These are phyloP conservation scores for Brienomyrus longianalis DNA, from an alignment of 2,113 vertebrate species.

Conservation along the genomic window DNA sequence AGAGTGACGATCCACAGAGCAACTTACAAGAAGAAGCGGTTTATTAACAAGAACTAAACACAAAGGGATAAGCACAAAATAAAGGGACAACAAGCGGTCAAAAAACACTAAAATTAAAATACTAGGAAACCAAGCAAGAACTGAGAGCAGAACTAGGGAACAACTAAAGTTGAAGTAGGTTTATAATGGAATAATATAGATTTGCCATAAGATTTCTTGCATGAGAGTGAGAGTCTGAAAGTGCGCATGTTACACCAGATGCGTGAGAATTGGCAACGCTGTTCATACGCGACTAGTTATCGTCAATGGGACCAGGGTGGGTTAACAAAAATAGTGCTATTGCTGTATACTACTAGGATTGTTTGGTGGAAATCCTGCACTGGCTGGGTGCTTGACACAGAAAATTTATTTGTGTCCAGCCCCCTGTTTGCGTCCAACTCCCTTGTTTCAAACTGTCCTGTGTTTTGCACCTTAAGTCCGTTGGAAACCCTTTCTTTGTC, in stretches of 20 bases:
- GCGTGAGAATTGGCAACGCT: background rate
- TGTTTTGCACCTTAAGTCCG: background rate
- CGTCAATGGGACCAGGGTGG: background rate
- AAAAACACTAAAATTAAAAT: background rate
- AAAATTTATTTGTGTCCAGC: background rate
- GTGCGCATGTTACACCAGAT: background rate
- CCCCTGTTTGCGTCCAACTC: background rate
- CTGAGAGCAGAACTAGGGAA: background rate
- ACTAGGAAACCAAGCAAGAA: background rate
- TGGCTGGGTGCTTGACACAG: background rate
- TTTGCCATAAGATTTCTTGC: background rate
- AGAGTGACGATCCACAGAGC: background rate
- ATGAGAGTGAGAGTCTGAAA: too few species aligned
- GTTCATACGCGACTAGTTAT: background rate
- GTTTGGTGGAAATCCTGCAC: background rate
- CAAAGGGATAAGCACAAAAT: background rate
- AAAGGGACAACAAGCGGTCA: background rate
- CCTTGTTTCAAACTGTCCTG: background rate
- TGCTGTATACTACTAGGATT: background rate
- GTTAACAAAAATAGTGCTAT: background rate
- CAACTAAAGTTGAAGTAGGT: background rate
- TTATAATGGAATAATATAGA: background rate
- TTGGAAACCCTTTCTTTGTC: background rate
- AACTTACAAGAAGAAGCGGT: background rate
- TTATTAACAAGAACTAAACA: background rate